These are phyloP conservation scores for Hydrocynus forskahlii DNA, from an alignment of 2,797 vertebrate species.

Conservation along the genomic window DNA sequence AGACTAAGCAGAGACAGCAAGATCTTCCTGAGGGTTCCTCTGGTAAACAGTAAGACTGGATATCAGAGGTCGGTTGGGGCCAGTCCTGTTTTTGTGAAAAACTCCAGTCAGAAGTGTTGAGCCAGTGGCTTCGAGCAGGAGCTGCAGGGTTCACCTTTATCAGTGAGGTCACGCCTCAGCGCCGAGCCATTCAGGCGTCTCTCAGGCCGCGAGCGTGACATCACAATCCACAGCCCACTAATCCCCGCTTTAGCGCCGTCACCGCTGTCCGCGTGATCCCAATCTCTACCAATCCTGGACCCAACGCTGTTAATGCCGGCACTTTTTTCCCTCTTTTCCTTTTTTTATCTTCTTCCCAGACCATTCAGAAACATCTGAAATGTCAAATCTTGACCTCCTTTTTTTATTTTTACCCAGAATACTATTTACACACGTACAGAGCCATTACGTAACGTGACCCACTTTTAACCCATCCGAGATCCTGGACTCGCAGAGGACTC, in stretches of 20 bases:
- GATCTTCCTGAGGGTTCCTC: too few species aligned
- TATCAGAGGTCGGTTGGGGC: background rate
- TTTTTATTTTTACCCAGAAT: slow-evolving; percentile 18
- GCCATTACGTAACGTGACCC: slow-evolving; percentile 45
- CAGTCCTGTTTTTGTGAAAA: background rate
- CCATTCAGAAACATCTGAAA: slow-evolving; percentile 50
- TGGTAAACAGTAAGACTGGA: background rate
- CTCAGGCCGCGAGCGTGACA: slow-evolving; percentile 51
- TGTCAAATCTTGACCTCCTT: slow-evolving; percentile 57
- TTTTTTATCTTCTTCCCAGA: slow-evolving; percentile 23
- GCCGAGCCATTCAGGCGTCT: slow-evolving; percentile 35
- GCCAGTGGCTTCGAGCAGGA: slow-evolving; percentile 13
- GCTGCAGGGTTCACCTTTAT: slow-evolving; percentile 46
- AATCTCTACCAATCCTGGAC: slow-evolving; percentile 53
- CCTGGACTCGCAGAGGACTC: slow-evolving; percentile 21
- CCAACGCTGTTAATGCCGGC: slow-evolving; percentile 46
- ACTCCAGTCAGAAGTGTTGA: background rate
- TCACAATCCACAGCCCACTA: slow-evolving; percentile 54
- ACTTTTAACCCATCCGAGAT: slow-evolving; percentile 38
- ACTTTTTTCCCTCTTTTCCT: background rate
- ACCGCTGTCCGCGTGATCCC: slow-evolving; percentile 54
- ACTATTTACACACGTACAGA: slow-evolving; percentile 41
- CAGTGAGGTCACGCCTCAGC: slow-evolving; percentile 49
- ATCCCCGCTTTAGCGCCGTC: slow-evolving; percentile 58
- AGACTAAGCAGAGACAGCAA: too few species aligned